phyloP scores from a whole-genome alignment of 1,140 invertebrate species.

The Pinna nobilis region DNA sequence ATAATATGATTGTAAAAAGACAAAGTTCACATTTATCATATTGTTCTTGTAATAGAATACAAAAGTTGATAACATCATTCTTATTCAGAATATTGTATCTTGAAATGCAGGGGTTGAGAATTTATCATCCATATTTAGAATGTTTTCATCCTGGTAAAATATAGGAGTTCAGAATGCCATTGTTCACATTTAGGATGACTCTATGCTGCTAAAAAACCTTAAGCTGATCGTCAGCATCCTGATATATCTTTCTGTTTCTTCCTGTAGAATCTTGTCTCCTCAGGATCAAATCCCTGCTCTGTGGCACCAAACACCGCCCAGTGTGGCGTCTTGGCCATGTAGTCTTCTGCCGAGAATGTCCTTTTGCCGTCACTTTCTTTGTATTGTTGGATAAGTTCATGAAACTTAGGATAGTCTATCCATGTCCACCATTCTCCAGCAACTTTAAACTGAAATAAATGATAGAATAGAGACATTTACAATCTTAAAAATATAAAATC shows the following conservation, averaged over 20 bases:
- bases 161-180: no score
- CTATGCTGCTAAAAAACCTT: no score
- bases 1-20: no score
- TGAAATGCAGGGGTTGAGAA: no score
- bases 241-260: slow-evolving; percentile 76
- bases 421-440: slow-evolving; percentile 80
- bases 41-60: no score
- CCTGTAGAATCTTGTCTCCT: slow-evolving; percentile 77
- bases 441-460: slow-evolving; percentile 76
- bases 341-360: slow-evolving; percentile 78
- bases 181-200: no score
- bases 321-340: slow-evolving; percentile 77
- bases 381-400: slow-evolving; percentile 75
- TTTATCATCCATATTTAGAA: no score
- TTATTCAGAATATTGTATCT: no score
- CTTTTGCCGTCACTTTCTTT: slow-evolving; percentile 68
- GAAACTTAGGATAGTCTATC: slow-evolving; percentile 81
- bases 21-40: no score
- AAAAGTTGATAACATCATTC: no score
- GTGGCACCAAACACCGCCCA: slow-evolving; percentile 79
- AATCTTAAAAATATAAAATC: no score
- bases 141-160: no score
- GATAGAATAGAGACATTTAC: slow-evolving; percentile 15
- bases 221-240: slow-evolving; percentile 49
- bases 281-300: slow-evolving; percentile 80